phyloP scores from a whole-genome alignment of 2,797 vertebrate species.

The Phoxinus dragarum region DNA sequence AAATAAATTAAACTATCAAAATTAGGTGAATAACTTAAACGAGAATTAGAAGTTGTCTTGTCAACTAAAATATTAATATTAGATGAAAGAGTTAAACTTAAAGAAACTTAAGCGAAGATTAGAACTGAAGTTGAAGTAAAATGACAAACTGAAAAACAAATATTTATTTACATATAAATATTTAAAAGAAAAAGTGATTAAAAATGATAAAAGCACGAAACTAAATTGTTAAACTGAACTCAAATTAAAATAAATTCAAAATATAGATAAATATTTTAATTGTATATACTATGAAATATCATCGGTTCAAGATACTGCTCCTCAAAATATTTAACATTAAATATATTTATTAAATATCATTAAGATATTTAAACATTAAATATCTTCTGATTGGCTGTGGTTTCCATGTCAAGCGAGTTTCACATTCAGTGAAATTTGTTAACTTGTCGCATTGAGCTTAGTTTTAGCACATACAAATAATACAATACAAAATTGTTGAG shows the following conservation, averaged over 20 bases:
- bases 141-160: not conserved
- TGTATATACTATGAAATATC: not conserved
- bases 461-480: not conserved
- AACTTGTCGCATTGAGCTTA: not conserved
- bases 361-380: not conserved
- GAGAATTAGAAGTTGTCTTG: not conserved
- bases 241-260: not conserved
- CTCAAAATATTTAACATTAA: too few species aligned
- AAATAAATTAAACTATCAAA: not conserved
- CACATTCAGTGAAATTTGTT: not conserved
- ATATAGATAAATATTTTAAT: not conserved
- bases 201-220: not conserved
- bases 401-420: not conserved
- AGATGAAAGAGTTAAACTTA: not conserved
- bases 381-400: not conserved
- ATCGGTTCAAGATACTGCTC: not conserved
- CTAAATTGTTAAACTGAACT: not conserved
- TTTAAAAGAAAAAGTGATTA: not conserved
- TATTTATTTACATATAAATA: not conserved
- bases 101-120: not conserved
- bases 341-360: too few species aligned
- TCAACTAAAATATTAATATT: not conserved
- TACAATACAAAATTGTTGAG: not conserved
- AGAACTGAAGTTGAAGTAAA: too few species aligned
- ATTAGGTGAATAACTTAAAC: not conserved